A percentile compares a stretch with the other conserved stretches of the same genome.
Conservation (phyloP, 2,888 invertebrate species). For the Synanthedon myopaeformis region DNA sequence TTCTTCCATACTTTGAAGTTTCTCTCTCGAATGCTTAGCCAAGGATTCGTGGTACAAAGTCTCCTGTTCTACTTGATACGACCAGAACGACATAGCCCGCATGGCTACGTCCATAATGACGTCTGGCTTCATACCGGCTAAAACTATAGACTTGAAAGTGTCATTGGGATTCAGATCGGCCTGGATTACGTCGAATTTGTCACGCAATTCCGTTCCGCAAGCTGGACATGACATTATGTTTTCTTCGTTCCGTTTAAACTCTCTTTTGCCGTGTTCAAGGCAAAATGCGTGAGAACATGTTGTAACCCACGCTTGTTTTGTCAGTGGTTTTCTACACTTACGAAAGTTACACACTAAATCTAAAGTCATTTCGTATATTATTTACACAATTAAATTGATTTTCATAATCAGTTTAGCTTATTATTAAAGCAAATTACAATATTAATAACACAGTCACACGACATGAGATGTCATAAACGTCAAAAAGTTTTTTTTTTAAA, state of each 20-base stretch:
- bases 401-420: background rate
- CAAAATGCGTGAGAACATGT: slow-evolving; percentile 70
- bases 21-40: slow-evolving; percentile 57
- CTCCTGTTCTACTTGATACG: slow-evolving; percentile 65
- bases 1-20: slow-evolving; percentile 58
- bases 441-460: background rate
- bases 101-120: slow-evolving; percentile 67
- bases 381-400: background rate
- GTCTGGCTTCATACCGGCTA: slow-evolving; percentile 66
- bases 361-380: slow-evolving; percentile 29
- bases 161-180: slow-evolving; percentile 63
- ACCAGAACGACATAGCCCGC: slow-evolving; percentile 69
- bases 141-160: slow-evolving; percentile 64
- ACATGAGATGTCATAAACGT: background rate
- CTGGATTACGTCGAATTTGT: slow-evolving; percentile 66
- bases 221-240: slow-evolving; percentile 61
- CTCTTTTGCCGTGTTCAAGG: slow-evolving; percentile 62
- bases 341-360: slow-evolving; percentile 66
- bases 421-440: too few species aligned
- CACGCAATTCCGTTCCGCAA: slow-evolving; percentile 57
- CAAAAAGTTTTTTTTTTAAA: background rate
- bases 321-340: slow-evolving; percentile 58
- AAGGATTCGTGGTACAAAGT: slow-evolving; percentile 60
- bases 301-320: slow-evolving; percentile 63
- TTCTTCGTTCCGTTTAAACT: slow-evolving; percentile 55